phyloP scores from a whole-genome alignment of 2,113 vertebrate genomes.

The Eolophus roseicapilla region DNA sequence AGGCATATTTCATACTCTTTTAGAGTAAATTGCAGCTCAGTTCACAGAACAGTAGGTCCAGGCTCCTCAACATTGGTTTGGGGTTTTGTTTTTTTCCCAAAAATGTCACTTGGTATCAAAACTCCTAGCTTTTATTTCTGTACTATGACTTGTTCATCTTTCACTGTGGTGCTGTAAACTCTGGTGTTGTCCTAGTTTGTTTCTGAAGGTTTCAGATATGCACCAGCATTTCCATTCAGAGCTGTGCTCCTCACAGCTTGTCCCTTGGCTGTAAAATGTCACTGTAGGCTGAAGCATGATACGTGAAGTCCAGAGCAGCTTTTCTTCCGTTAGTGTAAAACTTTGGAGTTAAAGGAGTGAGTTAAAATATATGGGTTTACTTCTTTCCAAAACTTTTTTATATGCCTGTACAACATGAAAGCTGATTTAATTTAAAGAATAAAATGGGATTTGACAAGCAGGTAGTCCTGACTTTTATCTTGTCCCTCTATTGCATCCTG shows the following conservation, averaged over 20 bases:
- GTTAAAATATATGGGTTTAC: not conserved
- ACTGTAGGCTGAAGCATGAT: not conserved
- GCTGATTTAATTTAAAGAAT: not conserved
- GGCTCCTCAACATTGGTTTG: not conserved
- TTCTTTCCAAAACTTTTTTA: not conserved
- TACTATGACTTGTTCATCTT: fast-evolving
- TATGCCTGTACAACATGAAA: not conserved
- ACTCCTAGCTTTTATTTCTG: not conserved
- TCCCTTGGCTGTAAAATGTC: not conserved
- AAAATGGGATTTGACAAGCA: not conserved
- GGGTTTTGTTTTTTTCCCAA: not conserved
- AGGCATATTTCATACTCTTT: fast-evolving
- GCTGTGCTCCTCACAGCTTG: not conserved
- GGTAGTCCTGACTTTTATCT: not conserved
- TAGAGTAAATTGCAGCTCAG: not conserved
- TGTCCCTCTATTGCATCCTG: not conserved
- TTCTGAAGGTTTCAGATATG: not conserved
- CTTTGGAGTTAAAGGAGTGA: not conserved
- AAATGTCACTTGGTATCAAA: not conserved
- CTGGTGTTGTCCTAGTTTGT: not conserved
- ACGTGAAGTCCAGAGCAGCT: not conserved
- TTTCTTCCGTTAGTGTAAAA: not conserved
- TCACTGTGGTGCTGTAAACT: not conserved
- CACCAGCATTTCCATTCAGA: not conserved
- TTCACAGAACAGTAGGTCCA: not conserved